Evolutionary conservation across 2,888 invertebrate species (phyloP).

Genomic region (Raillietiella orientalis): DNA sequence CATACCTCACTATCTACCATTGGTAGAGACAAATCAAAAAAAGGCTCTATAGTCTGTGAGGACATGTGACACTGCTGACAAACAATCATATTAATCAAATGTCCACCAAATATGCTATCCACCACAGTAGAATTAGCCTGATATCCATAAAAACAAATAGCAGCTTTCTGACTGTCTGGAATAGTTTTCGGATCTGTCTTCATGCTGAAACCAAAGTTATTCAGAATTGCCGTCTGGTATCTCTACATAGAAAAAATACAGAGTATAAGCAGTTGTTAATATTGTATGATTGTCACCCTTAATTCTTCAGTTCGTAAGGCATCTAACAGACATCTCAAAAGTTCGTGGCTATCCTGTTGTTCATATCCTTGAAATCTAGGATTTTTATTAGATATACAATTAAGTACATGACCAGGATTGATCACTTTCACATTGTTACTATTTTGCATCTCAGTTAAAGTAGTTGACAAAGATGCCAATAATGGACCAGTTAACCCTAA

Average conservation of each 20-base stretch:
- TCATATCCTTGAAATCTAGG: constrained; percentile 72
- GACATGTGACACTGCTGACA: constrained; percentile 65
- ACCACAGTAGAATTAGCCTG: constrained; percentile 28
- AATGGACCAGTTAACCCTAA: constrained; percentile 12
- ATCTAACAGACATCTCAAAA: constrained; percentile 62
- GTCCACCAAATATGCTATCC: constrained; percentile 77
- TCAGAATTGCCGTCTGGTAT: constrained; percentile 46
- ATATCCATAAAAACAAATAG: constrained; percentile 48
- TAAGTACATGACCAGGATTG: constrained; percentile 13
- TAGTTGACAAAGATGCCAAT: constrained; percentile 12
- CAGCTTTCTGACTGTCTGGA: constrained; percentile 34
- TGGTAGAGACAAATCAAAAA: constrained; percentile 77
- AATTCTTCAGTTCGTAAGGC: constrained; percentile 36
- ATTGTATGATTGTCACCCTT: constrained; percentile 3
- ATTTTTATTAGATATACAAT: constrained; percentile 9
- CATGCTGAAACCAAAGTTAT: constrained; percentile 32
- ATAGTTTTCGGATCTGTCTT: constrained; percentile 40
- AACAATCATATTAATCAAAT: constrained; percentile 53
- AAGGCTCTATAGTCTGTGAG: constrained; percentile 62
- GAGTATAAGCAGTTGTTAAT: constrained; percentile 12
- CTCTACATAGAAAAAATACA: constrained; percentile 18
- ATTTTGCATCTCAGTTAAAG: constrained; percentile 14
- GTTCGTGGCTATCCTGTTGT: constrained; percentile 88
- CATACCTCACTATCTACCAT: no score
- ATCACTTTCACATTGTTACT: constrained; percentile 10